Evolutionary conservation across 2,888 invertebrate genomes (phyloP).

Genomic region (Drosophila seclusa): DNA sequence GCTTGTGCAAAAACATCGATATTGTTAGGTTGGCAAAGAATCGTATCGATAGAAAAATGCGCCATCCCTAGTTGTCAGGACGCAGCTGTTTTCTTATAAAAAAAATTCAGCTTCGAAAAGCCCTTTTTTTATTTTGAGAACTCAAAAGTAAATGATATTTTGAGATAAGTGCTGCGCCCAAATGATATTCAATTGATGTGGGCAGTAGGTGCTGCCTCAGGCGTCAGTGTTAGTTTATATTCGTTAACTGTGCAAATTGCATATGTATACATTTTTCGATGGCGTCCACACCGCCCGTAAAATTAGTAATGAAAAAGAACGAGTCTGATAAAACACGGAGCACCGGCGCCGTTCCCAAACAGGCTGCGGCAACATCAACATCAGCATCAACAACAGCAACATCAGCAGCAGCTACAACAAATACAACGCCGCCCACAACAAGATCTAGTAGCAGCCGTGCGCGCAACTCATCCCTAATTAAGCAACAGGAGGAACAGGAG

Average conservation of each 20-base stretch:
- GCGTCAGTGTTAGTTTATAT: slow-evolving; percentile 26
- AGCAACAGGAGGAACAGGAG: slow-evolving; percentile 64
- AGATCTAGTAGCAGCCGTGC: slow-evolving; percentile 37
- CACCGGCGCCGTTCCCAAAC: slow-evolving; percentile 74
- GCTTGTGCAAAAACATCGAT: slow-evolving; percentile 15
- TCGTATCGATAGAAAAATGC: slow-evolving; percentile 23
- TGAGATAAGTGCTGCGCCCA: background rate
- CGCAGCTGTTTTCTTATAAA: slow-evolving; percentile 48
- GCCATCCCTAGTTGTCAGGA: slow-evolving; percentile 27
- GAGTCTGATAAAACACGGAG: slow-evolving; percentile 46
- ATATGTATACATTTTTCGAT: slow-evolving; percentile 39
- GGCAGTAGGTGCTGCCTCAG: slow-evolving; percentile 8
- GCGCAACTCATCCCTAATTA: slow-evolving; percentile 41
- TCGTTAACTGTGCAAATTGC: slow-evolving; percentile 29
- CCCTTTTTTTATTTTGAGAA: background rate
- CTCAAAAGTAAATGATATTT: background rate
- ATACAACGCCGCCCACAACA: slow-evolving; percentile 25
- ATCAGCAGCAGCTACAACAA: slow-evolving; percentile 39
- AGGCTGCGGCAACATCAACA: slow-evolving; percentile 38
- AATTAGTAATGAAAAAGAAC: slow-evolving; percentile 60
- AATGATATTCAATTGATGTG: slow-evolving; percentile 1
- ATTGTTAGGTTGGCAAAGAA: background rate
- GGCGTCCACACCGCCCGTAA: slow-evolving; percentile 56
- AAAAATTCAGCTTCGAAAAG: background rate
- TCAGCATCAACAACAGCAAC: slow-evolving; percentile 13